phyloP scores from a whole-genome alignment of 2,888 invertebrate genomes.

The Drosophila rubida region DNA sequence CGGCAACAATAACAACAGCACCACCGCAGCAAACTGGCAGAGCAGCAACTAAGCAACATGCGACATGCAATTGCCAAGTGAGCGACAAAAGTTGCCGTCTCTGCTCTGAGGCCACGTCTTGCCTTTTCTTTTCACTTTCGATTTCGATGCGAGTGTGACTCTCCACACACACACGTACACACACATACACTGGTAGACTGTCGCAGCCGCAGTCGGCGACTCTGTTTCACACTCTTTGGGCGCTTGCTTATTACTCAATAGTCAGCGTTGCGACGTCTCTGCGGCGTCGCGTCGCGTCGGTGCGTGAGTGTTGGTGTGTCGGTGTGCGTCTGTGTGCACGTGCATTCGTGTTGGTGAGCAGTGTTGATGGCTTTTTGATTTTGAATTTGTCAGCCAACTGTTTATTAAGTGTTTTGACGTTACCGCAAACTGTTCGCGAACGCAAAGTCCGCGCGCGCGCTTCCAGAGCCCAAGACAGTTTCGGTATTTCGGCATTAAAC shows the following conservation, averaged over 20 bases:
- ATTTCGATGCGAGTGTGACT: conserved; percentile 73
- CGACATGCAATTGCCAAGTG: conserved; percentile 66
- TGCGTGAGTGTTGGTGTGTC: conserved; percentile 33
- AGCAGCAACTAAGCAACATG: conserved; percentile 37
- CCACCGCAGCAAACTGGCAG: conserved; percentile 11
- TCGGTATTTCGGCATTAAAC: conserved; percentile 4
- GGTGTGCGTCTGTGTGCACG: conserved; percentile 25
- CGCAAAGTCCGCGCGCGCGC: conserved; percentile 42
- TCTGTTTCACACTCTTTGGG: conserved; percentile 60
- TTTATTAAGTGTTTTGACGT: conserved; percentile 82
- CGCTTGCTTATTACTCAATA: conserved; percentile 74
- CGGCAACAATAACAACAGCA: conserved; percentile 17
- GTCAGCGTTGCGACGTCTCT: conserved; percentile 46
- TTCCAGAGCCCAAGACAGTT: conserved; percentile 22
- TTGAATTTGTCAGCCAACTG: conserved; percentile 80
- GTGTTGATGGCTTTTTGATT: conserved; percentile 76
- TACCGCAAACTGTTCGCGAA: conserved; percentile 77
- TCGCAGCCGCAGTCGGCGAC: conserved; percentile 20
- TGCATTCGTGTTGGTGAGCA: conserved; percentile 41
- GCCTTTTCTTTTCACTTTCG: conserved; percentile 80
- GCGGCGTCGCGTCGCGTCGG: conserved; percentile 17
- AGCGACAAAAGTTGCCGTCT: conserved; percentile 61
- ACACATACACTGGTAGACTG: neutral
- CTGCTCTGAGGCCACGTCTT: conserved; percentile 54
- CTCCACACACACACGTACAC: conserved; percentile 42